Base-by-base conservation (phyloP, 2,113 vertebrate genomes). In the Oreochromis niloticus region DNA sequence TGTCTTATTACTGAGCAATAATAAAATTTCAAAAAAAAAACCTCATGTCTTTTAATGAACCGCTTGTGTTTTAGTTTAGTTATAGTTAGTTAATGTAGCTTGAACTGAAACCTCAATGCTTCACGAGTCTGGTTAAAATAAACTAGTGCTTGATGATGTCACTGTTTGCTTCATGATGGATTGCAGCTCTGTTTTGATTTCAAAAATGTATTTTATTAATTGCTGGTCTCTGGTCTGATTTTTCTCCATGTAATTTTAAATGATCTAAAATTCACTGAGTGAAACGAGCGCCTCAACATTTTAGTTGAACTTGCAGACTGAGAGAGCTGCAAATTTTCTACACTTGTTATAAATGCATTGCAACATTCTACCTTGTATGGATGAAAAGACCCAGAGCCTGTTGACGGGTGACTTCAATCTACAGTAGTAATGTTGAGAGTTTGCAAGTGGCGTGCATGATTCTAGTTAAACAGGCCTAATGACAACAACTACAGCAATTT, bases 181-280 rank as follows among this genome's bases (percentile, higher is more conserved):
- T 59, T 85, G 71, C 54, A 22, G 54, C 41, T 87, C 12, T 22
- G 48, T 88, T 91, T 85, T 90, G 85, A 82, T 75, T 90, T 48
- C 82, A 93, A 91, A 92, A 19, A 9, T 19, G 39, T 85, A 24
- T 87, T 91, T 84, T 52, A 54, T 54, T 54, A 22, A 55, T 22
- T 1, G 1, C 2, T 5, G 11, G 14, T 43, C 1, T 32, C 4
- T 13, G 50, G 63, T 36, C 10, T 11, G 1, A 1, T 41, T 52
- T 7, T 52, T n/a, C 17, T n/a, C 50, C 13, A 48, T 6, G 14
- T 6, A 48, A 48, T 16, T 48, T 16, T 4, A 48, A 48, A 48
- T 16, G 5, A 46, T 12, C 12, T 43, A 11, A 13, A 46, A 46
- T 46, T 14, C 4, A 46, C 5, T 46, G 11, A 13, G 5, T 46